These are phyloP conservation scores for Triplophysa tibetana DNA, from an alignment of 2,113 vertebrate genomes.

Conservation along the genomic window DNA sequence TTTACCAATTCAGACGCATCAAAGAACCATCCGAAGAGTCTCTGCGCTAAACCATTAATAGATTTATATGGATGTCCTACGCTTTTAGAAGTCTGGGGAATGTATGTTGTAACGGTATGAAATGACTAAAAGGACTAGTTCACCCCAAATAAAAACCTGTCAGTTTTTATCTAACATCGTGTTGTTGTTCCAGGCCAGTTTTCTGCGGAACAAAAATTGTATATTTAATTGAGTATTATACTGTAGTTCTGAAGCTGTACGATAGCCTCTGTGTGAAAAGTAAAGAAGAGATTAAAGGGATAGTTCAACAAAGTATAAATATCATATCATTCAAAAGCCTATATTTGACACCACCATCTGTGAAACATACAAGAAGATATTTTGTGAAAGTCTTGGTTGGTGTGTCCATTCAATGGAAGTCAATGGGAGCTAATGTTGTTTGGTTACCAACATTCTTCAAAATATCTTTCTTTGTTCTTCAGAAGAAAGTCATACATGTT, in stretches of 20 bases:
- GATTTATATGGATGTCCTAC: conserved; percentile 42
- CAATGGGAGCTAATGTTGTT: too few species aligned
- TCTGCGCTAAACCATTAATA: conserved; percentile 47
- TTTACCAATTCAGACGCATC: conserved; percentile 46
- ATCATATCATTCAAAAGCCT: too few species aligned
- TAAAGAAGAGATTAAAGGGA: not conserved
- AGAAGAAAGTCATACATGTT: too few species aligned
- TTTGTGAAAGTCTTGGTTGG: too few species aligned
- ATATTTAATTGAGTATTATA: too few species aligned
- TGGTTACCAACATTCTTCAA: too few species aligned
- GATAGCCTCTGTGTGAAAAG: not conserved
- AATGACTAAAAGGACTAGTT: conserved; percentile 35
- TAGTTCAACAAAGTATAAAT: too few species aligned
- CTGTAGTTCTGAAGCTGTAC: too few species aligned
- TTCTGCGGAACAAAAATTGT: not conserved
- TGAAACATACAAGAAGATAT: too few species aligned
- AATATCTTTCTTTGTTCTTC: too few species aligned
- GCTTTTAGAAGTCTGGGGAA: conserved; percentile 40
- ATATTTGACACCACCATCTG: too few species aligned
- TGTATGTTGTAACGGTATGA: conserved; percentile 27
- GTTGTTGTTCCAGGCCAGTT: not conserved
- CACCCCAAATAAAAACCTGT: not conserved
- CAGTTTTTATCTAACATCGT: not conserved
- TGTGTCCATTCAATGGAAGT: too few species aligned
- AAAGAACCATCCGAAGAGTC: conserved; percentile 38